These are phyloP conservation scores for Elaphurus davidianus DNA, from an alignment of 2,113 vertebrate genomes.

Conservation along the genomic window DNA sequence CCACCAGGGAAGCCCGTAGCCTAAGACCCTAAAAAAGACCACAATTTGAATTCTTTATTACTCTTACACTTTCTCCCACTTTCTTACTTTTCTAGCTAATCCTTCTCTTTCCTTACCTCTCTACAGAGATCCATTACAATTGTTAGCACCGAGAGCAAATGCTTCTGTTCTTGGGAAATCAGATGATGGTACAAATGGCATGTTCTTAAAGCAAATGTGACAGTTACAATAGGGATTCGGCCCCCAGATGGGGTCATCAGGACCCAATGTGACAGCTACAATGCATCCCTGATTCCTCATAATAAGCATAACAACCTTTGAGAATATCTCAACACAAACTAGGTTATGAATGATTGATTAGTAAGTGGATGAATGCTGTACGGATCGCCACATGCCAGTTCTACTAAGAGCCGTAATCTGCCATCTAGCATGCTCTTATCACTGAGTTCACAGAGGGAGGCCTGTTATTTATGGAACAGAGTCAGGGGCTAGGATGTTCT, in stretches of 20 bases:
- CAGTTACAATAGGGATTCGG: conserved; percentile 26
- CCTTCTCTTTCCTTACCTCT: neutral
- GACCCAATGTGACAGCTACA: conserved; percentile 59
- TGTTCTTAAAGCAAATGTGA: conserved; percentile 73
- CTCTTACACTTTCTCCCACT: neutral
- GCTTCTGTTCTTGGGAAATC: conserved; percentile 19
- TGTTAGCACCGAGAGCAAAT: conserved; percentile 29
- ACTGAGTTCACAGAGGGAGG: neutral
- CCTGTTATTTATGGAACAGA: neutral
- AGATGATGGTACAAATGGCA: conserved; percentile 58
- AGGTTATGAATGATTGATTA: conserved; percentile 61
- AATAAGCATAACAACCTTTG: conserved; percentile 55
- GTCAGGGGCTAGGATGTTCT: neutral
- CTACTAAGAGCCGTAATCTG: neutral
- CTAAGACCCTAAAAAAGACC: neutral
- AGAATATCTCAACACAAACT: conserved; percentile 63
- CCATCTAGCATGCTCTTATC: neutral
- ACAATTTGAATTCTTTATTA: neutral
- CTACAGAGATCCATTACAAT: neutral
- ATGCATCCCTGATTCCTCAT: conserved; percentile 23
- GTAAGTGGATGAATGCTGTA: neutral
- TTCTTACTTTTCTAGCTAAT: neutral
- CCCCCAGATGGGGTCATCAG: conserved; percentile 53
- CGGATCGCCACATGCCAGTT: neutral
- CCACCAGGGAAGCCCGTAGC: neutral